Evolutionary conservation across 64 coral and sea anemone species (phyloP), one percentile per base, ranked within the genome.

Genomic region (Montipora sp.): DNA sequence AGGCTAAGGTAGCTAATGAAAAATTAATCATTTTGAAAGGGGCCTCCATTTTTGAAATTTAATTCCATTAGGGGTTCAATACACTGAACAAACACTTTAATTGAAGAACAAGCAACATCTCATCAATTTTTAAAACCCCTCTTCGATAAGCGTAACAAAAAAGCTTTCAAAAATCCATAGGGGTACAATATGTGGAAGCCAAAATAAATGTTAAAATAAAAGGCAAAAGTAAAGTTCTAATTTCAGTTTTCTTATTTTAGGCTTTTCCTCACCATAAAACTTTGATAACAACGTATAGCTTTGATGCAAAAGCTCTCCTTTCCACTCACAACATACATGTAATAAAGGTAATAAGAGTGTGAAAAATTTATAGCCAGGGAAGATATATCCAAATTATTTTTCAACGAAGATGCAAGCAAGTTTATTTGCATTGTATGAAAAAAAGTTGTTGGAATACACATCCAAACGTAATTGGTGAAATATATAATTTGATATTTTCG

Each of bases 91-190:
- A 84, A 84, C 45, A 84, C 20, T 46, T 47, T 44, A 84, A 15
- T n/a, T 18, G 8, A 69, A 57, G 81, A 48, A 84, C 61, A 69
- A 84, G 81, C 14, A 68, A 69, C 67, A 67, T 69, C 36, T 43
- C 36, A 84, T 84, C 60, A 84, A 84, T 84, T 69, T 84, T 84
- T 84, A 84, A 84, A 47, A 47, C 11, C 13, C 18, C 48, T 68
- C 5, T 21, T 60, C 47, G 7, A 67, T 15, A 45, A 48, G 9
- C 9, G 16, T 43, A 21, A 84, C 81, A 84, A 84, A 84, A 59
- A 68, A 7, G 59, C 47, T n/a, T 48, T 44, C 7, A 19, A 48
- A 43, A 69, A 47, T 84, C 18, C 7, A 65, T 18, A 47, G 78
- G 59, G 60, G 58, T 15, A 84, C 44, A 47, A 15, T 8, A 65